Evolutionary conservation across 1,140 invertebrate species (phyloP).

Genomic region (Sesamia nonagrioides): DNA sequence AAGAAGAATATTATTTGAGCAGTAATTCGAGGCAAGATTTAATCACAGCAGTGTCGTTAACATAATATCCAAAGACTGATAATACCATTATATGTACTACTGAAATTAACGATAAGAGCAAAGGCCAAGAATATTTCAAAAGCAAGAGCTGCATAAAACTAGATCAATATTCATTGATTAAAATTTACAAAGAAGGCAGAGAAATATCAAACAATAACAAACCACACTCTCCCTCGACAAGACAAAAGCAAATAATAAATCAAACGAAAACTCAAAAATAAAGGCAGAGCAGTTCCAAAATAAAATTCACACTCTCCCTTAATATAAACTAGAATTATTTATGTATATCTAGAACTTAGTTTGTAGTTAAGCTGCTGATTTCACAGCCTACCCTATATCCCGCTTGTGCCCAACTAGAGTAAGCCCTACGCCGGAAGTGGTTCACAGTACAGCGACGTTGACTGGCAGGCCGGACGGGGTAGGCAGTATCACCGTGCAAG

Average conservation of each 20-base stretch:
- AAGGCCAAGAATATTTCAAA: not conserved
- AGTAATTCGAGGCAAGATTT: not conserved
- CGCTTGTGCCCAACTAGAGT: slow-evolving; percentile 85
- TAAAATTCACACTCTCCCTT: slow-evolving; percentile 32
- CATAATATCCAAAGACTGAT: not conserved
- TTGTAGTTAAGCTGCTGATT: slow-evolving; percentile 61
- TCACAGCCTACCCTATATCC: slow-evolving; percentile 70
- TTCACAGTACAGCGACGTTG: slow-evolving; percentile 86
- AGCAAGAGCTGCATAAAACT: not conserved
- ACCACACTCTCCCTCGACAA: not conserved
- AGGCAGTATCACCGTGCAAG: slow-evolving; percentile 98
- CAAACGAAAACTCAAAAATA: not conserved
- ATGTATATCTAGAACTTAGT: slow-evolving; percentile 23
- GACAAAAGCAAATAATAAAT: not conserved
- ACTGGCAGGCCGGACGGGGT: slow-evolving; percentile 97
- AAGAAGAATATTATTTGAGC: not conserved
- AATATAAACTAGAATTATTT: slow-evolving; percentile 44
- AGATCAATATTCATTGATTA: not conserved
- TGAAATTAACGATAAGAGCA: not conserved
- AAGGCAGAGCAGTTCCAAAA: slow-evolving; percentile 33
- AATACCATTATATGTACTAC: not conserved
- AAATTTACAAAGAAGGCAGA: not conserved
- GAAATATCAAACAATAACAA: not conserved
- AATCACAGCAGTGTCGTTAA: not conserved
- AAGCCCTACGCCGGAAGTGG: slow-evolving; percentile 78